phyloP scores from a whole-genome alignment of 2,113 vertebrate genomes.

The Illadopsis cleaveri region DNA sequence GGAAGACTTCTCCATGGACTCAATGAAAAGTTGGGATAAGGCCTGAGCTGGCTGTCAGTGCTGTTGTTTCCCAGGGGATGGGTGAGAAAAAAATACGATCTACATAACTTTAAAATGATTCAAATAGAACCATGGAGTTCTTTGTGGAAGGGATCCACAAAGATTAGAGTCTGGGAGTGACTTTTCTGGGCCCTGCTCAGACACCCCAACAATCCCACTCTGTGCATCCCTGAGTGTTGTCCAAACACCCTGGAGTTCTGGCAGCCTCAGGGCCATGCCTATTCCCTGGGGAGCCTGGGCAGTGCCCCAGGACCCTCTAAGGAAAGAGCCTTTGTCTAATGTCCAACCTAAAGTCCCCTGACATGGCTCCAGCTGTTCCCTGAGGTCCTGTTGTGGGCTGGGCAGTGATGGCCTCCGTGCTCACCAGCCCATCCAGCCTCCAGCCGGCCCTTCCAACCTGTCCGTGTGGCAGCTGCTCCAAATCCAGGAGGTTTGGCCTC shows the following conservation, averaged over 20 bases:
- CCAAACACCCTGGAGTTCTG: rapidly evolving
- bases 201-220: background rate
- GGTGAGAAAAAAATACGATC: background rate
- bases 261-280: background rate
- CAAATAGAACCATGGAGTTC: background rate
- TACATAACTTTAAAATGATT: background rate
- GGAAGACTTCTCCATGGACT: background rate
- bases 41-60: background rate
- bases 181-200: no score
- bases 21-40: background rate
- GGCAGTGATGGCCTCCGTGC: background rate
- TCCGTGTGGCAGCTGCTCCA: background rate
- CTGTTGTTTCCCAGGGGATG: background rate
- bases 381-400: background rate
- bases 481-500: background rate
- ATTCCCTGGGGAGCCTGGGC: background rate
- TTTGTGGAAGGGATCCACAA: background rate
- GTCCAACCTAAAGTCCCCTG: rapidly evolving
- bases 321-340: background rate
- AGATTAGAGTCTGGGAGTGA: background rate
- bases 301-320: background rate
- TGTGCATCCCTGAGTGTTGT: rapidly evolving
- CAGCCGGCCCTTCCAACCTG: background rate
- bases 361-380: rapidly evolving
- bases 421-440: background rate